Conservation (phyloP, 2,888 invertebrate species). For the Drosophila histrio region DNA sequence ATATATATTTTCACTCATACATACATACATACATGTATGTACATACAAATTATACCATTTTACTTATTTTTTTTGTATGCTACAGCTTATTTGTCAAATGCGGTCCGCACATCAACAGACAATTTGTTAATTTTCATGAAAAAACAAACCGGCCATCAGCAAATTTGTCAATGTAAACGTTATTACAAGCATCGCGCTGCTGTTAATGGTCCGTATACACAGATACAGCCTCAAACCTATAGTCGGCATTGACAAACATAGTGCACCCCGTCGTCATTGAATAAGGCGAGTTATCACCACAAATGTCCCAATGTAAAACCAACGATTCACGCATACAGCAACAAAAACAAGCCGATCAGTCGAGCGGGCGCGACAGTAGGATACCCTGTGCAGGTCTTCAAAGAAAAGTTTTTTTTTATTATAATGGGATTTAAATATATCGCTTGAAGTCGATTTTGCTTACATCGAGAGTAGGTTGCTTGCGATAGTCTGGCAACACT, state of each 20-base stretch:
- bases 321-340: constrained; percentile 12
- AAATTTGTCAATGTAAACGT: constrained; percentile 73
- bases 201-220: constrained; percentile 59
- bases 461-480: no score
- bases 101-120: constrained; percentile 21
- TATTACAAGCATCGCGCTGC: constrained; percentile 62
- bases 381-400: no score
- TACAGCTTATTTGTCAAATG: constrained; percentile 12
- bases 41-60: neutral
- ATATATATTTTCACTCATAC: neutral
- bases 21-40: neutral
- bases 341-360: constrained; percentile 6
- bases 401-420: no score
- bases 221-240: constrained; percentile 13
- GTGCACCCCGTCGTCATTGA: constrained; percentile 11
- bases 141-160: constrained; percentile 52
- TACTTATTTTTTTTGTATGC: neutral
- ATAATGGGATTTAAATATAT: no score
- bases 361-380: no score
- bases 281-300: constrained; percentile 36
- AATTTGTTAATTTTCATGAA: constrained; percentile 56
- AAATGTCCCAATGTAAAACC: constrained; percentile 31
- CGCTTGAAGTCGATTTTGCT: no score
- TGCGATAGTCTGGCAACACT: no score
- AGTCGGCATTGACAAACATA: constrained; percentile 6